Evolutionary conservation across 2,113 vertebrate species (phyloP), one percentile per base, ranked within the genome.

Genomic region (Azemiops feae): DNA sequence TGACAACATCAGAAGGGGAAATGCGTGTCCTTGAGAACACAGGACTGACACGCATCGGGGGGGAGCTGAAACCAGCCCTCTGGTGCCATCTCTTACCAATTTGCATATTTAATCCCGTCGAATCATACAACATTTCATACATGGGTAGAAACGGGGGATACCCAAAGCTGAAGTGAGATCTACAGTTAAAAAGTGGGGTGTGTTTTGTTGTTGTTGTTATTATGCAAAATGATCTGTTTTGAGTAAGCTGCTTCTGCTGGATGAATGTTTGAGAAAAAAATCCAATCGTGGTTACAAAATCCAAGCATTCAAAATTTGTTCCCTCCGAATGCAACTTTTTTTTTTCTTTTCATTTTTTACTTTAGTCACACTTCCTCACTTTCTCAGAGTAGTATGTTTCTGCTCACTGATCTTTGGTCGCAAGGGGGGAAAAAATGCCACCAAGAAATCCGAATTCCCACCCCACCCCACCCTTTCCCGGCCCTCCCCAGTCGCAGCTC

Each of bases 321-420:
- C 96, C 14, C 92, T 39, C 96, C 94, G 96, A 96, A 96, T 96
- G 97, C 96, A 97, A 97, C 96, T 96, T 96, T 89, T 69, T 64
- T 30, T 64, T 1, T 1, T 1, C 25, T 11, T 60, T 30, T 58
- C 9, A 3, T 1, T 55, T 55, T 0, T 55, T 6, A 64, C 16
- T 74, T 95, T 94, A 92, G 93, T 95, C 95, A 91, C 90, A 95
- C 94, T 96, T 95, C 94, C 96, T 96, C 92, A 96, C 34, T 90
- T 92, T 93, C 93, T 34, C 92, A 95, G 96, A 96, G 96, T 96
- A 94, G 30, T n/a, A 95, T 97, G 92, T 96, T 93, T 94, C 96
- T 96, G 97, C 97, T 97, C 96, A 97, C 96, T 96, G 97, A 96
- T 98, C 98, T 98, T 98, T 98, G 98, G 98, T 98, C 96, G 97